Conservation (phyloP, 2,113 vertebrate species). For the Notechis scutatus region DNA sequence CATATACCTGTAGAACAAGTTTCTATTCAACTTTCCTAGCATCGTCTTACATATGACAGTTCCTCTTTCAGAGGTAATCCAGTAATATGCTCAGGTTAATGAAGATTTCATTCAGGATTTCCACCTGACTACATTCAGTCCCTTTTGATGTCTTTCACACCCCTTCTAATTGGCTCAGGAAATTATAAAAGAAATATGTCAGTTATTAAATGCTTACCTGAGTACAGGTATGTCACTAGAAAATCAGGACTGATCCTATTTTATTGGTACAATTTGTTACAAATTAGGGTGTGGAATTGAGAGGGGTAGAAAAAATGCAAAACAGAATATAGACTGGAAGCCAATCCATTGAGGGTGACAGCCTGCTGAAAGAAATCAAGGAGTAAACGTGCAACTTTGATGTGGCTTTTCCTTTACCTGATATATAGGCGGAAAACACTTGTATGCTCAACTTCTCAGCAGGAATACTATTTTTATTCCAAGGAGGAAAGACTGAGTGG, state of each 20-base stretch:
- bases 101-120: neutral
- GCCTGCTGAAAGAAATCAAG: neutral
- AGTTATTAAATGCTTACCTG: neutral
- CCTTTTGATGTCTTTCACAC: neutral
- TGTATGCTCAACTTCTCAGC: neutral
- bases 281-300: neutral
- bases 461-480: slow-evolving; percentile 28
- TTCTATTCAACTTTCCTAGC: neutral
- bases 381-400: slow-evolving; percentile 8
- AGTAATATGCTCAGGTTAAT: neutral
- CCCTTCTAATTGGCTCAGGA: neutral
- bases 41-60: neutral
- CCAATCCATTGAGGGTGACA: neutral
- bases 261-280: neutral
- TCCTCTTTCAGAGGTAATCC: neutral
- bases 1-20: neutral
- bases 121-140: neutral
- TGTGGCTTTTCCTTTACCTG: slow-evolving; percentile 19
- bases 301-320: neutral
- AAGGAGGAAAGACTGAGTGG: slow-evolving; percentile 1
- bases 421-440: slow-evolving; percentile 4
- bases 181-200: neutral
- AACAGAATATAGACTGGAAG: slow-evolving; percentile 12
- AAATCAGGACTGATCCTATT: neutral
- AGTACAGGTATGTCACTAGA: neutral